Base-by-base conservation (phyloP, 1,140 invertebrate genomes). In the Pogonomyrmex californicus region DNA sequence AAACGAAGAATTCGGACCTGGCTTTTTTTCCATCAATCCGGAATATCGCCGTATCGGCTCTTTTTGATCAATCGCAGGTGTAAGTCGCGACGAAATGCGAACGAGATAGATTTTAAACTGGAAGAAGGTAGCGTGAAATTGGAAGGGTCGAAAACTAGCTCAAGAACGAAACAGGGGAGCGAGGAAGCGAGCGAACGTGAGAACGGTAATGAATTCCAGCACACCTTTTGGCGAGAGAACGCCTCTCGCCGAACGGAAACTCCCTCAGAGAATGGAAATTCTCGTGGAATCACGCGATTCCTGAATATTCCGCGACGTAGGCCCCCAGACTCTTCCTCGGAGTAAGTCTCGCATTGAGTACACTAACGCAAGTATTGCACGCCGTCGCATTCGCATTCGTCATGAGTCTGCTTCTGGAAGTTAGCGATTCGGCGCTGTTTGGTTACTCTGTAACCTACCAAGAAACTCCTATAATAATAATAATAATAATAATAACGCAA, bases 111-210 rank as follows among this genome's bases (percentile, higher is more conserved):
- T 51, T 77, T 86, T 89, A 89, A 88, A 82, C 70, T 65, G 88
- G 41, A 81, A 88, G 86, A 87, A 89, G 77, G 66, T 77, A 89
- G 79, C 88, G 88, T 89, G 88, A 89, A 88, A 88, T 89, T 89
- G 86, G 77, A 88, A 89, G 79, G 81, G 30, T 58, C 58, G 78
- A 56, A n/a, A 71, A 51, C 33, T 51, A 87, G 73, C 60, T 82
- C 65, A 62, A 70, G 23, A n/a, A 82, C 66, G 65, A 86, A 62
- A 73, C 78, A 73, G 63, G 71, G 38, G 62, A 33, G 77, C 33
- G 38, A 33, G 66, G 23, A 49, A 36, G 38, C 33, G 56, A 14
- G 54, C 30, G 54, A 23, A 33, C 30, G 23, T 23, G 23, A 62
- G 30, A 10, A 49, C 62, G 30, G 41, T 82, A 79, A 81, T 81